Percentiles rank a stretch among this genome's conserved stretches.
These are phyloP conservation scores for Pocillopora damicornis DNA, from an alignment of 64 coral and sea anemone genomes.

Conservation along the genomic window DNA sequence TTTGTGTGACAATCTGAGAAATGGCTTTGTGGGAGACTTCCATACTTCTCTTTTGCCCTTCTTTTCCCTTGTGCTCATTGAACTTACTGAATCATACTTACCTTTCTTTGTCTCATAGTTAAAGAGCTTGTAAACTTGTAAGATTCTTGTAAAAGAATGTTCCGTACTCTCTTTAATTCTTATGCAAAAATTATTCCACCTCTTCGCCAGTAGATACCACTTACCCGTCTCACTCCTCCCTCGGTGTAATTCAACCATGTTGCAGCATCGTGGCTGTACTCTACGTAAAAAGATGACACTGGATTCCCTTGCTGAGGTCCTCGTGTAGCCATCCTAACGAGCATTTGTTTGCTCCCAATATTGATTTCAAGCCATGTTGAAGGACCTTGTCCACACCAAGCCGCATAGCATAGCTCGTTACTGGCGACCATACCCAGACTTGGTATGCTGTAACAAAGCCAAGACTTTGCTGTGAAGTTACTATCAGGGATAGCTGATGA, in stretches of 20 bases:
- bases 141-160: too few species aligned
- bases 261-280: not conserved
- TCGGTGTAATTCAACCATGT: constrained; percentile 13
- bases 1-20: too few species aligned
- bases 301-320: not conserved
- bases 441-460: not conserved
- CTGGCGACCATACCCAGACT: not conserved
- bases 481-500: not conserved
- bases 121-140: too few species aligned
- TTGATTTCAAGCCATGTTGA: not conserved
- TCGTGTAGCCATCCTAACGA: not conserved
- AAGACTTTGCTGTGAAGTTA: not conserved
- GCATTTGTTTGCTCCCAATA: not conserved
- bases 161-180: too few species aligned
- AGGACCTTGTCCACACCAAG: constrained; percentile 1
- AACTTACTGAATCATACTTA: too few species aligned
- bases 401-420: not conserved
- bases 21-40: too few species aligned
- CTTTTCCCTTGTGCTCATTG: too few species aligned
- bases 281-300: constrained; percentile 24
- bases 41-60: too few species aligned
- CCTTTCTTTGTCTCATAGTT: too few species aligned
- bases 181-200: too few species aligned
- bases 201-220: too few species aligned
- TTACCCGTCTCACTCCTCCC: constrained; percentile 29